Evolutionary conservation across 2,797 vertebrate genomes (phyloP), one percentile per base, ranked within the genome.

Genomic region (Melanotaenia pygmaea): DNA sequence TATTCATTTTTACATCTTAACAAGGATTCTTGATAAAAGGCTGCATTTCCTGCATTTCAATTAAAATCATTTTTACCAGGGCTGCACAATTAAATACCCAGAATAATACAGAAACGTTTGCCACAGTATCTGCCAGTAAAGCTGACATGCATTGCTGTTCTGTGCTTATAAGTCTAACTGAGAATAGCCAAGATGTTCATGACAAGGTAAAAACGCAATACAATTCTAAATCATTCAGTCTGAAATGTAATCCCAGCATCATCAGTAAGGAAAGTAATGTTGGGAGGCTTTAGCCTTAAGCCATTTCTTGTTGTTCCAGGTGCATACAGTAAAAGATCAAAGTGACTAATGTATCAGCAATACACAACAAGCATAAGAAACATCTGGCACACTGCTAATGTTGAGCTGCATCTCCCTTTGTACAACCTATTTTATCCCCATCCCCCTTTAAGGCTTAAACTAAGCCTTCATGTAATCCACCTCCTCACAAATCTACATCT

Each of bases 381-480:
- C 51, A 76, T 76, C 24, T 50, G 38, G 73, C 64, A 80, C 30
- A 47, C 57, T 57, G 50, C 57, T 68, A 80, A 70, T 77, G 73
- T 70, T 68, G 35, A 85, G 69, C 82, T 64, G 30, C 62, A 34
- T 78, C 26, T 59, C 63, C 30, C 72, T 84, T 81, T 73, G 53
- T 71, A 64, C 66, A 69, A 75, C 63, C 28, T 60, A 79, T 83
- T 76, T 66, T 77, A 5, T 54, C 59, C 12, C 26, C 24, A 20
- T 47, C 18, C 14, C 43, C 77, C 72, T 86, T 80, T 81, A 76
- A 76, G 75, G 72, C 77, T 90, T 82, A 74, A 77, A 89, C 58
- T 77, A 87, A 87, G 87, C 85, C 78, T 66, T 12, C 67, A 73
- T 76, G 26, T 81, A 88, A 88, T 84, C 84, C 65, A 18, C 77